Evolutionary conservation across 1,140 invertebrate genomes (phyloP).

Genomic region (Papilio machaon): DNA sequence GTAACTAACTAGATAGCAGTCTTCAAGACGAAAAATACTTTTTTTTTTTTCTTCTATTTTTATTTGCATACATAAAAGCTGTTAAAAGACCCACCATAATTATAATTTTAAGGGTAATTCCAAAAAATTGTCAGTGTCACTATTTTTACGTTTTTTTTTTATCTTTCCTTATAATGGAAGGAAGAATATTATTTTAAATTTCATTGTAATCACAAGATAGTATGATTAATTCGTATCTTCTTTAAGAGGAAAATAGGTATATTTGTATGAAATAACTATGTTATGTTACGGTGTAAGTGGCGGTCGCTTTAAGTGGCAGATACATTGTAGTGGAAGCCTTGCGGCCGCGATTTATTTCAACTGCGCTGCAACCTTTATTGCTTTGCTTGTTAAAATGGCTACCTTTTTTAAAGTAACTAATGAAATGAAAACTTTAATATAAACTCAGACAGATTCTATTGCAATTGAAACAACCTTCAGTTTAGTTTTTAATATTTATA

Average conservation of each 20-base stretch:
- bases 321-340: conserved; percentile 49
- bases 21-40: background rate
- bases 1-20: background rate
- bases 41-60: too few relatives aligned
- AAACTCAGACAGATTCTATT: conserved; percentile 37
- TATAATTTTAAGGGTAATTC: too few relatives aligned
- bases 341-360: conserved; percentile 65
- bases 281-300: conserved; percentile 49
- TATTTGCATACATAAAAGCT: too few relatives aligned
- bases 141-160: too few relatives aligned
- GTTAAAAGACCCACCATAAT: too few relatives aligned
- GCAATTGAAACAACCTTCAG: background rate
- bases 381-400: conserved; percentile 60
- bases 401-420: conserved; percentile 56
- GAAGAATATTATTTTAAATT: too few relatives aligned
- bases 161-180: too few relatives aligned
- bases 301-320: conserved; percentile 61
- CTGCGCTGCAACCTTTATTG: conserved; percentile 60
- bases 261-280: background rate
- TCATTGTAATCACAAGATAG: too few relatives aligned
- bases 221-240: too few relatives aligned
- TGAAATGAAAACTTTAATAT: conserved; percentile 64
- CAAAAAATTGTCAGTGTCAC: too few relatives aligned
- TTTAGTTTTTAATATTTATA: background rate
- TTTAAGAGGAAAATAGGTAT: too few relatives aligned